Base-by-base conservation (phyloP, 2,113 vertebrate genomes). In the Myodes glareolus region DNA sequence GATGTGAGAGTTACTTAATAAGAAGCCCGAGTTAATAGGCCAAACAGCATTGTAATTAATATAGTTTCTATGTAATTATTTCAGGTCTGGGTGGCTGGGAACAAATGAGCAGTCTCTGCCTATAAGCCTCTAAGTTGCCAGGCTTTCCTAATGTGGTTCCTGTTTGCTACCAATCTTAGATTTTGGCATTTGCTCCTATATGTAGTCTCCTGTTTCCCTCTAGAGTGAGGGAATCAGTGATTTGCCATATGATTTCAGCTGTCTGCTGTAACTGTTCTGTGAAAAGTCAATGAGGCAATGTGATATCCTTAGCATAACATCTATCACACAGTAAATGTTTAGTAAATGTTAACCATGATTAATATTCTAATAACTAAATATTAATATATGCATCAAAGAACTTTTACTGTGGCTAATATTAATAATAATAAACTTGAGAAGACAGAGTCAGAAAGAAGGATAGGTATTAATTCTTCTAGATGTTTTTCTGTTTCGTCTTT, bases 381-480 rank as follows among this genome's bases (percentile, higher is more conserved):
- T 23, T 82, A 86, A 88, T 45, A 84, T 81, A 55, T 33, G 50
- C 50, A 92, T 72, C 63, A 86, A 92, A 21, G 73, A 75, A 96
- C 4, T 42, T 47, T 76, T 93, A 77, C 33, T 86, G n/a, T n/a
- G 31, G 33, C 42, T 84, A 88, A 75, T 90, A 80, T 94, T 93
- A 21, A 55, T 19, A 97, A 72, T 65, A 61, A 92, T 19, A 92
- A 91, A 91, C 39, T 33, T 91, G 39, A 3, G 14, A 85, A 65
- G n/a, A 77, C 50, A 72, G 91, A 91, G 63, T 36, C 11, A 89
- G 70, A 29, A 76, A 21, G 12, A 89, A 96, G 39, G 80, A 50
- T 77, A 92, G 73, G 14, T 65, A 72, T 92, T 65, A 63, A 12
- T 65, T 76, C n/a, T 52, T 68, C 55, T 61, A 86, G 68, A 33